Evolutionary conservation across 2,888 invertebrate species (phyloP).

Genomic region (Alloscopus bannaensis): DNA sequence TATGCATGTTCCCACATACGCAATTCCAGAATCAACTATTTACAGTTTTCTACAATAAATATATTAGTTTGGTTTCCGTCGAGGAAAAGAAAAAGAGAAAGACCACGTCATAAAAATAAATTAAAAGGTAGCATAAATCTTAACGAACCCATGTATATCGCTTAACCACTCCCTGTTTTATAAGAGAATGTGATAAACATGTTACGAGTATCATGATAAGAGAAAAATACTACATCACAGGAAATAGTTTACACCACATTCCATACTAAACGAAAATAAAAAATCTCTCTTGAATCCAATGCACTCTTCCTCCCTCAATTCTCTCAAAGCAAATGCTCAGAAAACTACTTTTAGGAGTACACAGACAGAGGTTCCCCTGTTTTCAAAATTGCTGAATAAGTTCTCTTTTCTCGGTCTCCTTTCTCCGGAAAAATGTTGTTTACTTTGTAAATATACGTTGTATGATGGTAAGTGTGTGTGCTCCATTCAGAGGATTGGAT

Average conservation of each 20-base stretch:
- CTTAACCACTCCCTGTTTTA: neutral
- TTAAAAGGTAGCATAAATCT: slow-evolving; percentile 24
- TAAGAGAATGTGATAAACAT: neutral
- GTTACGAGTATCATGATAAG: neutral
- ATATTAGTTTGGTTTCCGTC: no score
- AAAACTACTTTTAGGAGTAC: neutral
- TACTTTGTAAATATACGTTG: neutral
- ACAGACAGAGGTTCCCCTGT: neutral
- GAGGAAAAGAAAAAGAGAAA: no score
- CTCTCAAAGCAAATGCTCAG: neutral
- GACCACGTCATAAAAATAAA: slow-evolving; percentile 28
- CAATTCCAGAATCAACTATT: no score
- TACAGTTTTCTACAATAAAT: no score
- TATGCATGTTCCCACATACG: no score
- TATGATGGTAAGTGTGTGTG: neutral
- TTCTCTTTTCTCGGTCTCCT: no score
- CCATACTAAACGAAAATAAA: neutral
- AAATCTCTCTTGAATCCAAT: neutral
- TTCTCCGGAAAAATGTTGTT: neutral
- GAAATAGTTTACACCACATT: neutral
- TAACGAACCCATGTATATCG: neutral
- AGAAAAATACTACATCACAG: neutral
- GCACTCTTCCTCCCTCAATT: neutral
- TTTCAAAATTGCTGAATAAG: no score
- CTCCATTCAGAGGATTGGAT: neutral